phyloP scores from a whole-genome alignment of 1,140 invertebrate genomes.

The Aphelinus certus region DNA sequence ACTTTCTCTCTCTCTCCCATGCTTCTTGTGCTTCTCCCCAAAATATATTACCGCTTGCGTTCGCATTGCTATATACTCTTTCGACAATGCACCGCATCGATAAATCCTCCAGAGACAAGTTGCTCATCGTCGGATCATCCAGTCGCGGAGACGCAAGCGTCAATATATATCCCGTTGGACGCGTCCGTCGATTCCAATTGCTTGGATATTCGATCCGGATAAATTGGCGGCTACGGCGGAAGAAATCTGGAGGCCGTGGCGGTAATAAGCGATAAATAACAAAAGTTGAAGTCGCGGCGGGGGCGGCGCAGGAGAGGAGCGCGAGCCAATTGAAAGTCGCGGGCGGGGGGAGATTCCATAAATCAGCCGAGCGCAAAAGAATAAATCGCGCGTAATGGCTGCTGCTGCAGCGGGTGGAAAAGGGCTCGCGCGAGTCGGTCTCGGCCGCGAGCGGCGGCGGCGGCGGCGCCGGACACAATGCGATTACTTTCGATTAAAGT shows the following conservation, averaged over 20 bases:
- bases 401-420: background rate
- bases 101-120: too few relatives aligned
- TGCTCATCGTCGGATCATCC: too few relatives aligned
- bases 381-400: slow-evolving; percentile 36
- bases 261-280: slow-evolving; percentile 26
- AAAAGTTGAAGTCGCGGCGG: background rate
- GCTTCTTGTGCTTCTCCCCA: too few relatives aligned
- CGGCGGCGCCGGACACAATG: slow-evolving; percentile 26
- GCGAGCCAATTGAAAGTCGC: background rate
- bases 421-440: background rate
- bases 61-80: too few relatives aligned
- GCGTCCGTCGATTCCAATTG: too few relatives aligned
- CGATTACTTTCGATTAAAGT: slow-evolving; percentile 51
- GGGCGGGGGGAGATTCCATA: slow-evolving; percentile 21
- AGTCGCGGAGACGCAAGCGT: too few relatives aligned
- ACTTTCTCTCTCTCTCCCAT: background rate
- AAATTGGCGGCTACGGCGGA: background rate
- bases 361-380: slow-evolving; percentile 35
- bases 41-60: too few relatives aligned
- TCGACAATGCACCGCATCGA: too few relatives aligned
- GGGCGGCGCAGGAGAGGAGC: background rate
- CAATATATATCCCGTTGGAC: too few relatives aligned
- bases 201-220: too few relatives aligned
- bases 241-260: background rate
- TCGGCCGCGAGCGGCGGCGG: too few relatives aligned